Evolutionary conservation across 2,888 invertebrate species (phyloP), one percentile per base, ranked within the genome.

Genomic region (Gryllus longicercus): DNA sequence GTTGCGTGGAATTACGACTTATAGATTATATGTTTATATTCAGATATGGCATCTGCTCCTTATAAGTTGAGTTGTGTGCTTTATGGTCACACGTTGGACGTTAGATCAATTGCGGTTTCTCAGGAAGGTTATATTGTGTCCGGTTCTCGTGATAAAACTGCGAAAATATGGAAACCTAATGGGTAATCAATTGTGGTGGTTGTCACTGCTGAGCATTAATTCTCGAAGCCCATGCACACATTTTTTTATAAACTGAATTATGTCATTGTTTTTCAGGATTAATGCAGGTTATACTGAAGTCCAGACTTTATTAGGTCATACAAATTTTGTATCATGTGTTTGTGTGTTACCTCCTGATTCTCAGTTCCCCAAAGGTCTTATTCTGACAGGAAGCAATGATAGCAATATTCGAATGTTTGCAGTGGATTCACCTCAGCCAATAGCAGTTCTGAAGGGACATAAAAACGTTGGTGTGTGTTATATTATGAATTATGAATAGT

Each of bases 341-440:
- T 93, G 93, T 85, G 93, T 93, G 85, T 85, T 96, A 84, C 92
- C 93, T 77, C 93, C 94, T 1, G 91, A 91, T 82, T 89, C 90
- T 82, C 88, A 90, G 25, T 91, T 91, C 85, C 94, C 95, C 0
- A 91, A 93, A 81, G 95, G 96, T 3, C 88, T 96, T 81, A 93
- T 98, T 79, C 88, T 96, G 79, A 96, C 97, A 8, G 97, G 96
- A 23, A 95, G 97, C 85, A 95, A 97, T 87, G 98, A 98, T 87
- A 92, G 92, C 82, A 91, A 91, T 16, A 95, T 98, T 84, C 90
- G 94, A 84, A 91, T 95, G 11, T 98, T 94, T 86, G 91, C 91
- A 82, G 89, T 93, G 3, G 92, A 93, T 49, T 92, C 93, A 82
- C 90, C 91, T 23, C 88, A 91, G 77, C 92, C 95, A 0, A 88